Conservation (phyloP, 2,113 vertebrate genomes). For the Erythrolamprus reginae region DNA sequence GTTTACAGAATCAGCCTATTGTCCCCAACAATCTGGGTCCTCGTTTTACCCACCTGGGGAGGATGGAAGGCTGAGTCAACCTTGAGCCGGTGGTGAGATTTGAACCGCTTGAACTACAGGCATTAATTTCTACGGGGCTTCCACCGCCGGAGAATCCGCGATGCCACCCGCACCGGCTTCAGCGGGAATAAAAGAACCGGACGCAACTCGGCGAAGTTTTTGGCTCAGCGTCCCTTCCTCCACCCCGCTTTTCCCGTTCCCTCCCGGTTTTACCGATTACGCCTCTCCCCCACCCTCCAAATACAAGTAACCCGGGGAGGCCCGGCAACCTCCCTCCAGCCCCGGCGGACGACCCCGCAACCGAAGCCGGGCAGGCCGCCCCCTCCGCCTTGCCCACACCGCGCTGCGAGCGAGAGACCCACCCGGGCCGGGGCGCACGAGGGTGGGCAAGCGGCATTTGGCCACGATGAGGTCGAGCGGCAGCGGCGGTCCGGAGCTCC, state of each 20-base stretch:
- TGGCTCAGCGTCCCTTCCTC: background rate
- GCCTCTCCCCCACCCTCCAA: background rate
- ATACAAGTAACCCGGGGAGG: background rate
- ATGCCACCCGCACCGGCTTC: background rate
- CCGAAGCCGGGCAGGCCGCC: background rate
- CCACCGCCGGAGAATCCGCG: background rate
- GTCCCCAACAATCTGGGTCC: too few relatives aligned
- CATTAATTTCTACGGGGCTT: background rate
- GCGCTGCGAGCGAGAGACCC: slow-evolving; percentile 36
- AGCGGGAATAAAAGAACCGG: background rate
- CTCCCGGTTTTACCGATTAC: background rate
- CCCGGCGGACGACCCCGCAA: background rate
- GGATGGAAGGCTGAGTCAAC: too few relatives aligned
- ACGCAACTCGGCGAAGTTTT: background rate
- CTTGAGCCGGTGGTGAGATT: too few relatives aligned
- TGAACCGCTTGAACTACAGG: too few relatives aligned
- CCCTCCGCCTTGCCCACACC: background rate
- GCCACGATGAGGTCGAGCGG: slow-evolving; percentile 89
- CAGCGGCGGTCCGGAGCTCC: slow-evolving; percentile 83
- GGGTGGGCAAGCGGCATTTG: slow-evolving; percentile 86
- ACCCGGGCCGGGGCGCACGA: slow-evolving; percentile 86
- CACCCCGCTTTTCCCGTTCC: background rate
- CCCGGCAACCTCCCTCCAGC: background rate
- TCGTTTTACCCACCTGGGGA: too few relatives aligned
- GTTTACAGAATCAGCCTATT: too few relatives aligned